A percentile compares a stretch with the other conserved stretches of the same genome.
Evolutionary conservation across 2,113 vertebrate species (phyloP).

Genomic region (Pampusana beccarii): DNA sequence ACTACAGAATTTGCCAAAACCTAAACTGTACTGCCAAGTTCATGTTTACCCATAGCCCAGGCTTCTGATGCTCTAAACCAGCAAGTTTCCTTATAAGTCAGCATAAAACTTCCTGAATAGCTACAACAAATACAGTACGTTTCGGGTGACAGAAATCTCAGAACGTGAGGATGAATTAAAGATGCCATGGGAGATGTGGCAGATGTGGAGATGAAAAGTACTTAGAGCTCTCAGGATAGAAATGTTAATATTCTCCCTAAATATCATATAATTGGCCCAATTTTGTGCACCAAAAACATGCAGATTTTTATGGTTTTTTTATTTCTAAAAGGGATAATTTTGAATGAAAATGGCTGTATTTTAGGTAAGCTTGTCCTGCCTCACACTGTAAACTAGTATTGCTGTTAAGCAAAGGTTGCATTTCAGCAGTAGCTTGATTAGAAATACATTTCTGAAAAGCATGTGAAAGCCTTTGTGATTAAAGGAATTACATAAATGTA

Average conservation of each 20-base stretch:
- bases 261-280: neutral
- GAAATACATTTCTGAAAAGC: neutral
- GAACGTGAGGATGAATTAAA: neutral
- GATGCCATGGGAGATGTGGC: neutral
- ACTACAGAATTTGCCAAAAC: neutral
- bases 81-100: neutral
- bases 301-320: neutral
- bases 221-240: neutral
- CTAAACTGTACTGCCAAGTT: neutral
- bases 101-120: neutral
- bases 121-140: neutral
- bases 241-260: neutral
- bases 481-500: neutral
- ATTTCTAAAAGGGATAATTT: conserved; percentile 8
- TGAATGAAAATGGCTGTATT: conserved; percentile 2
- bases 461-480: neutral
- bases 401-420: neutral
- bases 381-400: neutral
- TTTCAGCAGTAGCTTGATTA: neutral
- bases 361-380: neutral
- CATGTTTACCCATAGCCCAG: accelerated
- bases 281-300: neutral
- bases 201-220: too few species aligned
- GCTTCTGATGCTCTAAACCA: neutral
- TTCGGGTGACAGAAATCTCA: neutral